Percentiles rank a stretch among this genome's conserved stretches.
Conservation (phyloP, 2,113 vertebrate genomes). For the Myotis brandtii region DNA sequence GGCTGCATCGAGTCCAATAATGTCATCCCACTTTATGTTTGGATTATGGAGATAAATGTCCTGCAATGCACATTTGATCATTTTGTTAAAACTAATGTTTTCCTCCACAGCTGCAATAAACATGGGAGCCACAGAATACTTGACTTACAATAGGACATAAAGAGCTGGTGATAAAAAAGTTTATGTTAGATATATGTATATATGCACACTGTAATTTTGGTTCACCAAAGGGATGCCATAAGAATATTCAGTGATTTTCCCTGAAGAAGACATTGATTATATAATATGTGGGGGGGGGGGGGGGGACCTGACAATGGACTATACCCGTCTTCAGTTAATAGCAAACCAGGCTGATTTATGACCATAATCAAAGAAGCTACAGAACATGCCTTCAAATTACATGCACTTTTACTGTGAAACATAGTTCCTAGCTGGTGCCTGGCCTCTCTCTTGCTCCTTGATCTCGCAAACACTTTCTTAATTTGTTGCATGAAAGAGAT, state of each 20-base stretch:
- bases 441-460: slow-evolving; percentile 50
- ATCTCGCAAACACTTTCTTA: slow-evolving; percentile 66
- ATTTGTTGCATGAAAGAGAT: slow-evolving; percentile 71
- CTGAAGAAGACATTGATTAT: slow-evolving; percentile 36
- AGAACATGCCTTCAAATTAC: slow-evolving; percentile 80
- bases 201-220: background rate
- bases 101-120: slow-evolving; percentile 56
- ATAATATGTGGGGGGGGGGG: slow-evolving; percentile 19
- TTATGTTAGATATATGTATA: background rate
- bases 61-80: slow-evolving; percentile 85
- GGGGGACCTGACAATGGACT: slow-evolving; percentile 59
- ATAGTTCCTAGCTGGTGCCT: slow-evolving; percentile 51
- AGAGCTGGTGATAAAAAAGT: slow-evolving; percentile 14
- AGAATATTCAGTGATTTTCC: slow-evolving; percentile 17
- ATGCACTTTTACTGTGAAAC: slow-evolving; percentile 73
- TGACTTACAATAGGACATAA: slow-evolving; percentile 47
- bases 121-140: slow-evolving; percentile 39
- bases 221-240: slow-evolving; percentile 52
- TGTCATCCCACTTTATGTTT: slow-evolving; percentile 95
- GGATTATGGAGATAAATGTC: slow-evolving; percentile 96
- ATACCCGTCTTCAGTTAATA: slow-evolving; percentile 76
- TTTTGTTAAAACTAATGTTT: slow-evolving; percentile 72
- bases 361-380: slow-evolving; percentile 67
- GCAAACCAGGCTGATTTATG: slow-evolving; percentile 76
- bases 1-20: slow-evolving; percentile 96